These are phyloP conservation scores for Acheta domesticus DNA, from an alignment of 2,888 invertebrate genomes.

Conservation along the genomic window DNA sequence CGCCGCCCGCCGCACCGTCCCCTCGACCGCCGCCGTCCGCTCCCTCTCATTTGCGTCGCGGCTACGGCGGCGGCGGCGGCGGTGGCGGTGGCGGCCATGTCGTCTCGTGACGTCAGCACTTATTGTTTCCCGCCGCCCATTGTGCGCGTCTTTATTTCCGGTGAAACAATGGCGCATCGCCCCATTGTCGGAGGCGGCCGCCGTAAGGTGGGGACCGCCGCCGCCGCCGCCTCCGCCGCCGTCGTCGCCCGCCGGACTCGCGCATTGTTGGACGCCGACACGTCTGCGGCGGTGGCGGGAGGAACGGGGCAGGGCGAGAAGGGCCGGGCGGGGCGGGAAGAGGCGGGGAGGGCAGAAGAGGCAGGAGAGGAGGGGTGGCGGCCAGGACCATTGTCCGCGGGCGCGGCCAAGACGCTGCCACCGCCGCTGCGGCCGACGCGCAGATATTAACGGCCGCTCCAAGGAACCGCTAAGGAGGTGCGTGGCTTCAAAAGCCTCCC, in stretches of 20 bases:
- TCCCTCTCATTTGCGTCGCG: conserved; percentile 10
- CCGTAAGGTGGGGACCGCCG: conserved; percentile 23
- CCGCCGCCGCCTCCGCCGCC: conserved; percentile 12
- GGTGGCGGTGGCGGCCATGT: not conserved
- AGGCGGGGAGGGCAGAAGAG: not conserved
- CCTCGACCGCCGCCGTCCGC: conserved; percentile 23
- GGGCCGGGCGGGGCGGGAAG: not conserved
- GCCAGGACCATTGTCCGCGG: not conserved
- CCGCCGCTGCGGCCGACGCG: conserved; percentile 11
- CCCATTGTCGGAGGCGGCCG: conserved; percentile 30
- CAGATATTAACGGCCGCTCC: not conserved
- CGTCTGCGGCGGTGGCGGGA: not conserved
- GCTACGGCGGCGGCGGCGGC: not conserved
- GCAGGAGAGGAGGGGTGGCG: not conserved
- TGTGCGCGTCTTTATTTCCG: conserved; percentile 33
- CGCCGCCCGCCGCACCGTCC: not conserved
- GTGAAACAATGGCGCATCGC: conserved; percentile 31
- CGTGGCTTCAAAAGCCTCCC: not conserved
- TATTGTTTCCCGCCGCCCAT: conserved; percentile 32
- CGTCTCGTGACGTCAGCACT: conserved; percentile 29
- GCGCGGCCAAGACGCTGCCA: not conserved
- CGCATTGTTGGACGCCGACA: not conserved
- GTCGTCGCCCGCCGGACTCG: not conserved
- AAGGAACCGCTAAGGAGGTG: not conserved
- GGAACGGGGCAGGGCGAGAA: not conserved